phyloP scores from a whole-genome alignment of 2,113 vertebrate species.

The Cheirogaleus medius region DNA sequence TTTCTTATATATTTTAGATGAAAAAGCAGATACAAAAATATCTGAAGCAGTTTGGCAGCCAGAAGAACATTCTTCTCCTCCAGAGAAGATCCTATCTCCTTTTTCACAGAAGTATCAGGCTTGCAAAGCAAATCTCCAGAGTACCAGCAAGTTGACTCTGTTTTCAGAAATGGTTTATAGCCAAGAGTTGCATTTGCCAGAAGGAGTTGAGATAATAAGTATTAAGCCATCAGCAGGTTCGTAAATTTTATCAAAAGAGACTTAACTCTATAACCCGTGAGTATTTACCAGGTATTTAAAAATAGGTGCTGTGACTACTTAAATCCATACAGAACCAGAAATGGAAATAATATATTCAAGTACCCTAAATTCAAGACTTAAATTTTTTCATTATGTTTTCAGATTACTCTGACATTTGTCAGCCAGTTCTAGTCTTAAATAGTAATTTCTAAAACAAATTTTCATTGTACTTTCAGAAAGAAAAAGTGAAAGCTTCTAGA shows the following conservation, averaged over 20 bases:
- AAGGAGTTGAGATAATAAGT: slow-evolving; percentile 92
- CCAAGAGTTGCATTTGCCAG: slow-evolving; percentile 91
- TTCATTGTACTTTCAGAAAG: background rate
- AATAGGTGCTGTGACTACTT: background rate
- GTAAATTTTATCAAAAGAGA: slow-evolving; percentile 64
- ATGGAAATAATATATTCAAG: background rate
- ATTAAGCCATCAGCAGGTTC: slow-evolving; percentile 97
- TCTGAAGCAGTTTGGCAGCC: slow-evolving; percentile 77
- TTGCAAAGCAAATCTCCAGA: slow-evolving; percentile 94
- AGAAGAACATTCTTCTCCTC: slow-evolving; percentile 85
- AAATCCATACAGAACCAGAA: background rate
- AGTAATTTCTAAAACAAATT: slow-evolving; percentile 17
- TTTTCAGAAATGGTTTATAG: slow-evolving; percentile 92
- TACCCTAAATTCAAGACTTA: background rate
- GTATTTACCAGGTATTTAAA: slow-evolving; percentile 17
- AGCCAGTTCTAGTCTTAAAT: slow-evolving; percentile 5
- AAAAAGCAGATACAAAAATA: slow-evolving; percentile 76
- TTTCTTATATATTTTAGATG: slow-evolving; percentile 83
- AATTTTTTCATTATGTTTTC: slow-evolving; percentile 45
- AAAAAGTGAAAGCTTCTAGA: background rate
- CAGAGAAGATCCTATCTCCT: slow-evolving; percentile 86
- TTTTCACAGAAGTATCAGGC: slow-evolving; percentile 87
- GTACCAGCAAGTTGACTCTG: slow-evolving; percentile 92
- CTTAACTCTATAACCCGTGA: background rate
- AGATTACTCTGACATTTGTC: slow-evolving; percentile 25